Conservation (phyloP, 1,140 invertebrate genomes). For the Agrypnia vestita region DNA sequence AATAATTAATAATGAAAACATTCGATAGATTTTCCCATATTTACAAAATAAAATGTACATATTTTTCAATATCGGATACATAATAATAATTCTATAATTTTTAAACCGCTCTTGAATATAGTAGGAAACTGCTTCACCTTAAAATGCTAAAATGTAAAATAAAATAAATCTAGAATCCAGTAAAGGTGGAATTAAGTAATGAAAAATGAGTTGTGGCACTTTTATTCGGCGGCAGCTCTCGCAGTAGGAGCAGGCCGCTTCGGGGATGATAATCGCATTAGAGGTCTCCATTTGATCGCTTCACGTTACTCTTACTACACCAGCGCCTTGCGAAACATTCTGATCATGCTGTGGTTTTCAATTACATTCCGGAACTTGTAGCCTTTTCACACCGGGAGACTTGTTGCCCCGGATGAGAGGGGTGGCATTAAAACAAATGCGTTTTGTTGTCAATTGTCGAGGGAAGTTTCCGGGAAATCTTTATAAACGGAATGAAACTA, state of each 20-base stretch:
- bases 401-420: neutral
- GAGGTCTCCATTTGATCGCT: conserved; percentile 58
- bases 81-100: neutral
- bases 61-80: no score
- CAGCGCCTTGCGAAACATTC: conserved; percentile 40
- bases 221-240: conserved; percentile 39
- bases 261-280: conserved; percentile 56
- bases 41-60: no score
- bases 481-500: no score
- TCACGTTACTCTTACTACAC: conserved; percentile 46
- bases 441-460: neutral
- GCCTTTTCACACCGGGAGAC: neutral
- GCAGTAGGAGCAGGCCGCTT: conserved; percentile 2
- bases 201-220: conserved; percentile 51
- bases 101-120: no score
- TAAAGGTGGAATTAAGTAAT: conserved; percentile 41
- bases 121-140: no score
- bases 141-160: neutral
- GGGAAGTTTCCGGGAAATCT: neutral
- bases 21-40: no score
- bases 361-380: conserved; percentile 35
- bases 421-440: neutral
- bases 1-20: no score
- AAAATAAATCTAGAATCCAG: conserved; percentile 27
- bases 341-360: conserved; percentile 45